phyloP scores from a whole-genome alignment of 2,113 vertebrate genomes.

The Neodon shergylaensis region DNA sequence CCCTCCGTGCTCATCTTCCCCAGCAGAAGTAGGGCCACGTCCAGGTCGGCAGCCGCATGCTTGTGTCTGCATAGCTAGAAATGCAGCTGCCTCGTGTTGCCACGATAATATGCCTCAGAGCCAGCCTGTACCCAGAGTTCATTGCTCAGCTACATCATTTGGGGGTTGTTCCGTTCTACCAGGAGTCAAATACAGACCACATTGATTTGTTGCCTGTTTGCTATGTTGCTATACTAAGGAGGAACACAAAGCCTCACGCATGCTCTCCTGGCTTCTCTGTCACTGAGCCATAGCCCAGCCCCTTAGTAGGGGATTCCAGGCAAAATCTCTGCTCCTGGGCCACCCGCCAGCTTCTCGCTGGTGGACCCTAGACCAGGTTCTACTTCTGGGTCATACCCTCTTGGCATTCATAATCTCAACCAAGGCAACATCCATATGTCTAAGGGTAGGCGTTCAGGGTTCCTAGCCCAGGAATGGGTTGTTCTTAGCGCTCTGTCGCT shows the following conservation, averaged over 20 bases:
- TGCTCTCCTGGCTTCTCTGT: neutral
- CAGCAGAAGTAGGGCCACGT: neutral
- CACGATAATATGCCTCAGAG: neutral
- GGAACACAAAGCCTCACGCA: neutral
- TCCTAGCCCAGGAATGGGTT: neutral
- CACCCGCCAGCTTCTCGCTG: neutral
- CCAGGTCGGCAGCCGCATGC: neutral
- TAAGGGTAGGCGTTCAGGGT: neutral
- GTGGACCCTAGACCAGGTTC: too few relatives aligned
- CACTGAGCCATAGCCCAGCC: neutral
- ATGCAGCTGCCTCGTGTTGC: accelerated
- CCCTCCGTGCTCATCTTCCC: neutral
- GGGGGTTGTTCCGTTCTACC: neutral
- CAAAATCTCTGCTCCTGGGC: neutral
- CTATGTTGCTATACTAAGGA: neutral
- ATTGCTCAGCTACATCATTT: neutral
- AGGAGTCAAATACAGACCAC: neutral
- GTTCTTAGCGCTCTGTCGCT: neutral
- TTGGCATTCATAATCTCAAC: neutral
- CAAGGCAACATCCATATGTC: neutral
- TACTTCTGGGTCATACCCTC: neutral
- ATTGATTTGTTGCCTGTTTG: neutral
- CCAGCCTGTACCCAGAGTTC: neutral
- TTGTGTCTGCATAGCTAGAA: neutral
- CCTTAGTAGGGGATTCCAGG: neutral